Conservation (phyloP, 2,797 vertebrate genomes). For the Cryptoprocta ferox region DNA sequence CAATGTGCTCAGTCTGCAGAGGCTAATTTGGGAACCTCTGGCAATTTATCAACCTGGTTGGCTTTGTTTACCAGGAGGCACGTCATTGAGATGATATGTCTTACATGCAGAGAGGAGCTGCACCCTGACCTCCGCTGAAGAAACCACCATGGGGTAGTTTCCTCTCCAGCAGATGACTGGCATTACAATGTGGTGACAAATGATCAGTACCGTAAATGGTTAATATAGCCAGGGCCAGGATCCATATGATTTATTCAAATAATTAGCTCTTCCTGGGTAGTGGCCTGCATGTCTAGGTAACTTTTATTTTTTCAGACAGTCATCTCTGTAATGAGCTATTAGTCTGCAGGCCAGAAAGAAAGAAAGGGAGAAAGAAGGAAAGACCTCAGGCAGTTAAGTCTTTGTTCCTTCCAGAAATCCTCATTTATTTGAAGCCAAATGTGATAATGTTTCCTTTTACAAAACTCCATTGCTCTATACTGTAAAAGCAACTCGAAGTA, state of each 20-base stretch:
- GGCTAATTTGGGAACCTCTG: conserved; percentile 41
- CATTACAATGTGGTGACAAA: not conserved
- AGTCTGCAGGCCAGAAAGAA: conserved; percentile 72
- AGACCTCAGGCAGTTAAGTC: conserved; percentile 20
- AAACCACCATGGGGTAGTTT: conserved; percentile 15
- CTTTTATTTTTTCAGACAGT: conserved; percentile 76
- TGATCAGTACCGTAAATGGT: conserved; percentile 13
- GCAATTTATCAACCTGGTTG: conserved; percentile 22
- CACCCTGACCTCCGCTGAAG: not conserved
- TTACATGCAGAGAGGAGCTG: not conserved
- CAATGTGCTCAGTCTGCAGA: not conserved
- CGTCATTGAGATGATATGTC: not conserved
- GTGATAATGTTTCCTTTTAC: conserved; percentile 36
- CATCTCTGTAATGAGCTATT: conserved; percentile 79
- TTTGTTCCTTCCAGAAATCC: conserved; percentile 57
- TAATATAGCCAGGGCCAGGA: conserved; percentile 13
- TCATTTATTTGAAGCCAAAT: conserved; percentile 64
- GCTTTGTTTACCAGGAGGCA: conserved; percentile 34
- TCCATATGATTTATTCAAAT: conserved; percentile 58
- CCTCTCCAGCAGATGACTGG: not conserved
- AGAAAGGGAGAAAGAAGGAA: conserved; percentile 54
- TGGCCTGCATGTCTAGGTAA: conserved; percentile 67
- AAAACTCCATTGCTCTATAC: conserved; percentile 26
- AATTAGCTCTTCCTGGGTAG: conserved; percentile 71
- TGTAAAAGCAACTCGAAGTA: conserved; percentile 19